phyloP scores from a whole-genome alignment of 2,797 vertebrate species.

The Trematomus bernacchii region DNA sequence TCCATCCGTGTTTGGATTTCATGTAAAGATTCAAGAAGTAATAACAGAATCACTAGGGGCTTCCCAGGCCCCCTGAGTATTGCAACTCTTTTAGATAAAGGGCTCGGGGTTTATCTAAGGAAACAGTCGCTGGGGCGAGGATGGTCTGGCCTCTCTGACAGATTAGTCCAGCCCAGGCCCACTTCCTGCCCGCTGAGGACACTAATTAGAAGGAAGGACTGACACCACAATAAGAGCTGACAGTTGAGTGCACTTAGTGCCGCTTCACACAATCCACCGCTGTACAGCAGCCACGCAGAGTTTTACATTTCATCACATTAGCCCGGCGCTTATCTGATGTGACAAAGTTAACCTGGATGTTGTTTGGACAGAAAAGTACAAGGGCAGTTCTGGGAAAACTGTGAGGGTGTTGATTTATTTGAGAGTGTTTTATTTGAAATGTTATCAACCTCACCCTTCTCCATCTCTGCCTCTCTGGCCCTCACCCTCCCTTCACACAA shows the following conservation, averaged over 20 bases:
- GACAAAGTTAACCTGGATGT: conserved; percentile 80
- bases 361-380: conserved; percentile 67
- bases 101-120: conserved; percentile 96
- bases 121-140: conserved; percentile 97
- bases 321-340: conserved; percentile 77
- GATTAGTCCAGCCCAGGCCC: conserved; percentile 97
- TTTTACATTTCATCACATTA: conserved; percentile 78
- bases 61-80: conserved; percentile 82
- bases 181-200: conserved; percentile 98
- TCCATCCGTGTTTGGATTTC: conserved; percentile 29
- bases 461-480: not conserved
- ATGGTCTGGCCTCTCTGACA: conserved; percentile 96
- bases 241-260: conserved; percentile 88
- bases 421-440: conserved; percentile 73
- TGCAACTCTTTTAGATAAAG: conserved; percentile 81
- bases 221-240: conserved; percentile 95
- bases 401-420: conserved; percentile 72
- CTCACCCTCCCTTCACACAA: not conserved
- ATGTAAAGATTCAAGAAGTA: conserved; percentile 67
- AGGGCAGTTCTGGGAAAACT: conserved; percentile 59
- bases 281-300: conserved; percentile 66
- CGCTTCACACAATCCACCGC: conserved; percentile 83
- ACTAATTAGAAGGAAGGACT: conserved; percentile 97
- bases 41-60: conserved; percentile 74
- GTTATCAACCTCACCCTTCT: conserved; percentile 55